Evolutionary conservation across 2,113 vertebrate genomes (phyloP).

Genomic region (Myotis davidii): DNA sequence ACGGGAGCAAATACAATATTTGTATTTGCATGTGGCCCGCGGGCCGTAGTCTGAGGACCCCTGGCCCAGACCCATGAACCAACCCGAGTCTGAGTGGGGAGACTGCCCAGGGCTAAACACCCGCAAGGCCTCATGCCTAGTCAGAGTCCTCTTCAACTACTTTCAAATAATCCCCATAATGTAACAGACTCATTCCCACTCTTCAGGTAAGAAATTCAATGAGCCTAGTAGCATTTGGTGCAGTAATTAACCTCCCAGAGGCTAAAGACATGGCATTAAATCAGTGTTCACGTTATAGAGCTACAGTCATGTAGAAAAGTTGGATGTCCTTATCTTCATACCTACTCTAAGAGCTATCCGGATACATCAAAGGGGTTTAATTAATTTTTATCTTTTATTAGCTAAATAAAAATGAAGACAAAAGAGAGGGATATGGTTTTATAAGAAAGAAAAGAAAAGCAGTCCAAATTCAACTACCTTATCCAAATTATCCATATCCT

Average conservation of each 20-base stretch:
- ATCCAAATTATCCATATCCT: slow-evolving; percentile 60
- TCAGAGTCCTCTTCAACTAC: slow-evolving; percentile 41
- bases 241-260: slow-evolving; percentile 86
- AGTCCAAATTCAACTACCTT: slow-evolving; percentile 76
- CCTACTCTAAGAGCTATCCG: slow-evolving; percentile 80
- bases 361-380: slow-evolving; percentile 82
- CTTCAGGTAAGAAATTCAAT: slow-evolving; percentile 73
- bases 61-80: neutral
- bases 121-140: neutral
- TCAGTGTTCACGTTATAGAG: slow-evolving; percentile 84
- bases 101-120: neutral
- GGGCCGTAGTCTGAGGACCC: too few relatives aligned
- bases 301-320: slow-evolving; percentile 84
- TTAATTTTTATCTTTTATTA: slow-evolving; percentile 83
- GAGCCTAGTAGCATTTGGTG: slow-evolving; percentile 77
- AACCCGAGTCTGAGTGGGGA: neutral
- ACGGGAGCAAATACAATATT: too few relatives aligned
- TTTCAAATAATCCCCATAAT: slow-evolving; percentile 64
- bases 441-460: slow-evolving; percentile 14
- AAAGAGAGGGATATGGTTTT: slow-evolving; percentile 68
- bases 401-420: slow-evolving; percentile 72
- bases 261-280: slow-evolving; percentile 84
- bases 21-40: too few relatives aligned
- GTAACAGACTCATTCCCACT: slow-evolving; percentile 71
- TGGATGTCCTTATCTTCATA: slow-evolving; percentile 81